These are phyloP conservation scores for Dreissena polymorpha DNA, from an alignment of 1,140 invertebrate species.

Conservation along the genomic window DNA sequence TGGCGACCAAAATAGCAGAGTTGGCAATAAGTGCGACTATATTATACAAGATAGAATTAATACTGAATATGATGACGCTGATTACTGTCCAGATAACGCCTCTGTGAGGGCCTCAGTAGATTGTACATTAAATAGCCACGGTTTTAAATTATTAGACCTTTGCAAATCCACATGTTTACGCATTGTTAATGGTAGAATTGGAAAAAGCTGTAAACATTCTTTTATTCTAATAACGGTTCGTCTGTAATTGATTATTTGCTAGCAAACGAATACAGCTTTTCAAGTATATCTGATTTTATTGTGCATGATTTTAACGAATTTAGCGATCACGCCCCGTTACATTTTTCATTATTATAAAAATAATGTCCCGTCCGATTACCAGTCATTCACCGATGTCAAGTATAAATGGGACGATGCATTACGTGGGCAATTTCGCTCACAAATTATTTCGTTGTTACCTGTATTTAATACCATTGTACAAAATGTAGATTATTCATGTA, in stretches of 20 bases:
- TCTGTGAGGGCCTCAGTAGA: neutral
- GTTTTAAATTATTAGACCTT: neutral
- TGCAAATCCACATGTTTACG: slow-evolving; percentile 5
- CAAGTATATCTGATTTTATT: neutral
- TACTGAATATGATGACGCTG: slow-evolving; percentile 1
- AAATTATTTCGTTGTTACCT: neutral
- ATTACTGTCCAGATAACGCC: slow-evolving; percentile 3
- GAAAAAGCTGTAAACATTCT: neutral
- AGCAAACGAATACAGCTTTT: neutral
- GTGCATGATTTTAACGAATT: neutral
- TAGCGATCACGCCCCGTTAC: too few relatives aligned
- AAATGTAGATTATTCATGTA: too few relatives aligned
- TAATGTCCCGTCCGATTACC: neutral
- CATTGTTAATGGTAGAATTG: slow-evolving; percentile 14
- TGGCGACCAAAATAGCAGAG: slow-evolving; percentile 10
- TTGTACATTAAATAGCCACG: neutral
- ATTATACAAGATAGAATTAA: slow-evolving; percentile 5
- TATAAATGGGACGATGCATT: slow-evolving; percentile 6
- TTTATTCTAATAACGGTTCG: neutral
- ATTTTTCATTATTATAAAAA: neutral
- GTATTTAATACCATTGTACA: too few relatives aligned
- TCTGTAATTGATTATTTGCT: slow-evolving; percentile 18
- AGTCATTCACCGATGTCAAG: neutral
- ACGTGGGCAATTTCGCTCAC: slow-evolving; percentile 8
- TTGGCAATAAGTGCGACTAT: slow-evolving; percentile 1